Evolutionary conservation across 2,888 invertebrate genomes (phyloP), one percentile per base, ranked within the genome.

Genomic region (Eumerus sabulonum): DNA sequence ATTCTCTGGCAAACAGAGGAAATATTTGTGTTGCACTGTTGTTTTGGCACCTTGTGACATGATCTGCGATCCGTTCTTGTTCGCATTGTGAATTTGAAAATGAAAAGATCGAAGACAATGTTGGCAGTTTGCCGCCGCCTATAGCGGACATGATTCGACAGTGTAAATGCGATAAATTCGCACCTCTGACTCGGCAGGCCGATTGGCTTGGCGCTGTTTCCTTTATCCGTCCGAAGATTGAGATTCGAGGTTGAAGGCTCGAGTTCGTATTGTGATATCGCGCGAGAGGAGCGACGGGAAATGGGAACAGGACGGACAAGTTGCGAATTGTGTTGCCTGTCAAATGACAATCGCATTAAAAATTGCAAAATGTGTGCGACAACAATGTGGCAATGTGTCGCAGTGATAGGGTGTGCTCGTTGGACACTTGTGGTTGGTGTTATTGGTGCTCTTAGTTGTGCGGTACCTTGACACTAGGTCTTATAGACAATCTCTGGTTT

Each of bases 261-360:
- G 40, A 3, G 40, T n/a, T 66, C 27, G 27, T 47, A 17, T 11
- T 62, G 50, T 67, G 73, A 67, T 74, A 67, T 74, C 59, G 60
- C 54, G 67, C 67, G n/a, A 63, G 11, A 13, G 14, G 13, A 18
- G 13, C 36, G 53, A 47, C 11, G 12, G 18, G 40, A n/a, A 44
- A n/a, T 18, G 57, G 16, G 40, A 18, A 57, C 18, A 18, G 51
- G 63, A 19, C 45, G 42, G 53, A 70, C 53, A 76, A 76, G 70
- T 72, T 77, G 72, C 82, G 79, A 83, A 82, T 70, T 82, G 79
- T 83, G 83, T 83, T 82, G 67, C 71, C 83, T 83, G 83, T 83
- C 83, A 82, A 83, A 77, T 82, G 82, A 76, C 83, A 82, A 82
- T 82, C 79, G 82, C 82, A 82, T 82, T 82, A 82, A 83, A 76